Evolutionary conservation across 1,140 invertebrate genomes (phyloP), one percentile per base, ranked within the genome.

Genomic region (Platorchestia sp.): DNA sequence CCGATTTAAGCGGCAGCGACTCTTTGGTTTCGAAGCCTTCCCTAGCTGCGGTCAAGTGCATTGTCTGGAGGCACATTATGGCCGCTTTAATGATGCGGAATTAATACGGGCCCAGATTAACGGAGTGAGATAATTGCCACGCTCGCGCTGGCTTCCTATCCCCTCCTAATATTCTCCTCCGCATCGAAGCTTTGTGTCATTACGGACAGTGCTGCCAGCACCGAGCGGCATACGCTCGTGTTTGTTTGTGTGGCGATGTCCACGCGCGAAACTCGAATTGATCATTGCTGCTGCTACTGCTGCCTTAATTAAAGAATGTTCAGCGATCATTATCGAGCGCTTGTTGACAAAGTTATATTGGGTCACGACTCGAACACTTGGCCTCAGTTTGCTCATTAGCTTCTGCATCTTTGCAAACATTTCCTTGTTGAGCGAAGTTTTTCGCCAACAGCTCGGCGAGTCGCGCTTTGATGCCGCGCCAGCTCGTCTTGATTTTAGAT

Each of bases 121-220:
- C 91, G 43, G 91, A 93, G 91, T 93, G 91, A 93, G 91, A 47
- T 93, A 93, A 93, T 93, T 93, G 91, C 91, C 91, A 44, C 41
- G 19, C 87, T 45, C 91, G 45, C 91, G 45, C 91, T 93, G 91
- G 36, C 44, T 0, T 44, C 43, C 43, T 36, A 93, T 44, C 91
- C 91, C n/a, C 91, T 6, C 87, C 43, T 89, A 44, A 89, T 75
- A 75, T 36, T 75, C 59, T 75, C 59, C 59, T 27, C 27, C 27
- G 59, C 36, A 36, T 75, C 14, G 59, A 22, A 75, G 59, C 59
- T 75, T 27, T 36, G 59, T 75, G 27, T 75, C 59, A 75, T 36
- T 36, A 75, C 27, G 59, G 59, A 19, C 59, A 10, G 10, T 75
- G 27, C 27, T 75, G 59, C 59, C 14, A 14, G 36, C 10, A 36